These are phyloP conservation scores for Neodiprion fabricii DNA, from an alignment of 1,140 invertebrate genomes.

Conservation along the genomic window DNA sequence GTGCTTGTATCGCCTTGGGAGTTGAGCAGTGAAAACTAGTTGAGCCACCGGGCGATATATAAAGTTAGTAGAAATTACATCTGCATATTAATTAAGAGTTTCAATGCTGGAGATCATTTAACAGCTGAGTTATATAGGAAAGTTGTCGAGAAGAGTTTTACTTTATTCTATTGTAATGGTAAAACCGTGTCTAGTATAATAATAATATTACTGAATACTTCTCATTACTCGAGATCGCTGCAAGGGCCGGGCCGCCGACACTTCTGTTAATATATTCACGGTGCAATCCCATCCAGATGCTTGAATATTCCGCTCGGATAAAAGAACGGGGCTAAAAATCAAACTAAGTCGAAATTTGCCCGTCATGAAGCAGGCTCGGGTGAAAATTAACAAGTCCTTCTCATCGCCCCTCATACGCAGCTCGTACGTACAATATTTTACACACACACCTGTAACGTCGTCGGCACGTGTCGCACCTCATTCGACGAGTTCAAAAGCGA, in stretches of 20 bases:
- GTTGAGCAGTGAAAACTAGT: slow-evolving; percentile 7
- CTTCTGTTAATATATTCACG: not conserved
- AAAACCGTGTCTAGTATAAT: slow-evolving; percentile 1
- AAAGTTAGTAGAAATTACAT: slow-evolving; percentile 50
- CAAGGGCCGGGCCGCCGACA: not conserved
- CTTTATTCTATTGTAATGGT: slow-evolving; percentile 2
- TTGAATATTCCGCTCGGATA: not conserved
- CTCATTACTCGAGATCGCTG: not conserved
- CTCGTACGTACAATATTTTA: not conserved
- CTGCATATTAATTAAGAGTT: slow-evolving; percentile 43
- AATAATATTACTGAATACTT: slow-evolving; percentile 6
- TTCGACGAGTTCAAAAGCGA: too few relatives aligned
- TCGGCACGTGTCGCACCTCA: too few relatives aligned
- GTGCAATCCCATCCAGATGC: not conserved
- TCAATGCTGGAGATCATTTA: slow-evolving; percentile 50
- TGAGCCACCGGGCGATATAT: slow-evolving; percentile 31
- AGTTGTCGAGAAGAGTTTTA: not conserved
- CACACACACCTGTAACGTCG: too few relatives aligned
- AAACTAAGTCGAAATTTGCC: not conserved
- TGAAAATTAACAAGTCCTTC: not conserved
- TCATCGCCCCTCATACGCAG: not conserved
- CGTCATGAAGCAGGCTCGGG: not conserved
- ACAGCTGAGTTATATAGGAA: slow-evolving; percentile 28
- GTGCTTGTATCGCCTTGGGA: slow-evolving; percentile 33
- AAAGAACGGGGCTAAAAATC: not conserved